Percentiles rank a stretch among this genome's conserved stretches.
Evolutionary conservation across 2,888 invertebrate genomes (phyloP).

Genomic region (Lamellibrachia satsuma): DNA sequence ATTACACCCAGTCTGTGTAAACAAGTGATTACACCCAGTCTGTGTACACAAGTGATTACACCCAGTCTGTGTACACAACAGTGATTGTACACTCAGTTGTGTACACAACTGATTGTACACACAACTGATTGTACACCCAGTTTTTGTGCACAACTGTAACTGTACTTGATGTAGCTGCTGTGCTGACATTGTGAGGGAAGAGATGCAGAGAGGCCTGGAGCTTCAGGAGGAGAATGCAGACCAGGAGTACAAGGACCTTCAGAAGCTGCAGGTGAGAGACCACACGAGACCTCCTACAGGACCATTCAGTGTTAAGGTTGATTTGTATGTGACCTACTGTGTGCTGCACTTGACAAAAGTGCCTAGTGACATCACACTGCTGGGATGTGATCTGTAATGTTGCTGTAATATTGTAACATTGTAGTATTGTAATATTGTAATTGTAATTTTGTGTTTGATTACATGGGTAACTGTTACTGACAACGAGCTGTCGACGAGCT

Average conservation of each 20-base stretch:
- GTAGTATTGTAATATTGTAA: no score
- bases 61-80: no score
- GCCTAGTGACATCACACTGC: no score
- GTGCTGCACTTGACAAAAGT: no score
- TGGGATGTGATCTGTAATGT: no score
- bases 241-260: slow-evolving; percentile 60
- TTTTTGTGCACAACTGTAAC: slow-evolving; percentile 19
- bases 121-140: not conserved
- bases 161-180: slow-evolving; percentile 52
- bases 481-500: no score
- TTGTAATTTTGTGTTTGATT: no score
- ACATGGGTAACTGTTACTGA: no score
- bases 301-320: not conserved
- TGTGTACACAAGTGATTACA: no score
- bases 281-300: not conserved
- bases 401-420: no score
- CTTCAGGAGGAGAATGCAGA: slow-evolving; percentile 61
- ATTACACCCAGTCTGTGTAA: no score
- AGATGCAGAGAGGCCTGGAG: slow-evolving; percentile 55
- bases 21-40: no score
- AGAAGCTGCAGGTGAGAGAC: slow-evolving; percentile 51
- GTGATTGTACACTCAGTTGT: not conserved
- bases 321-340: not conserved
- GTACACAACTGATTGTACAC: not conserved
- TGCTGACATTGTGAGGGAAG: slow-evolving; percentile 57